Evolutionary conservation across 2,888 invertebrate genomes (phyloP), one percentile per base, ranked within the genome.

Genomic region (Trisateles emortualis): DNA sequence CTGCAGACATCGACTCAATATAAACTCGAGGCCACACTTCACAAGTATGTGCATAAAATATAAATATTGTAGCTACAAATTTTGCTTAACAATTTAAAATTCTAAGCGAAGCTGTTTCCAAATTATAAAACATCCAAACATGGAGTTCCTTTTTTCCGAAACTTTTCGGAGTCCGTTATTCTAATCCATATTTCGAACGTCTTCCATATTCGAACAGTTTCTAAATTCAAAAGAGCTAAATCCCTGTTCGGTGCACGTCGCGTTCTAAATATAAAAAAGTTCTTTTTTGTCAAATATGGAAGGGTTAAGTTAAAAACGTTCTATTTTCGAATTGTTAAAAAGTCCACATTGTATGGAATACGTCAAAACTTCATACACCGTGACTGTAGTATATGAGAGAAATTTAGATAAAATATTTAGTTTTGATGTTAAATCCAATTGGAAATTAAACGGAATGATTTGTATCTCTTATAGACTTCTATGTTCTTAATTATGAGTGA

Each of bases 301-400:
- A 92, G 92, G 92, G 92, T 92, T 92, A 90, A 88, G 90, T 91
- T 90, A 90, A 91, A 91, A 92, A 91, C 90, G 85, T 91, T 92
- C 92, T 92, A 92, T 92, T 92, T 92, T 92, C 60, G 90, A 92
- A 90, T 90, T 89, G 88, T 92, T 91, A 90, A 92, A 92, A 92
- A 91, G 88, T 88, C 86, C 81, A 91, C 91, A 91, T 92, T 92
- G 91, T 91, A 90, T 91, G 87, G 89, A 91, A 91, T 92, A 91
- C 90, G 90, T 92, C 91, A 90, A 90, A 92, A 88, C 91, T 87
- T 87, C 86, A 86, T 87, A 88, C 73, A 63, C 64, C 65, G 82
- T 79, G 76, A 60, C 64, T 58, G 54, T 58, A 86, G 89, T 83
- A 85, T 54, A 85, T 38, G 78, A 11, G 39, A 63, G 62, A 62